phyloP scores from a whole-genome alignment of 1,140 invertebrate species.

The Drosophila subobscura region DNA sequence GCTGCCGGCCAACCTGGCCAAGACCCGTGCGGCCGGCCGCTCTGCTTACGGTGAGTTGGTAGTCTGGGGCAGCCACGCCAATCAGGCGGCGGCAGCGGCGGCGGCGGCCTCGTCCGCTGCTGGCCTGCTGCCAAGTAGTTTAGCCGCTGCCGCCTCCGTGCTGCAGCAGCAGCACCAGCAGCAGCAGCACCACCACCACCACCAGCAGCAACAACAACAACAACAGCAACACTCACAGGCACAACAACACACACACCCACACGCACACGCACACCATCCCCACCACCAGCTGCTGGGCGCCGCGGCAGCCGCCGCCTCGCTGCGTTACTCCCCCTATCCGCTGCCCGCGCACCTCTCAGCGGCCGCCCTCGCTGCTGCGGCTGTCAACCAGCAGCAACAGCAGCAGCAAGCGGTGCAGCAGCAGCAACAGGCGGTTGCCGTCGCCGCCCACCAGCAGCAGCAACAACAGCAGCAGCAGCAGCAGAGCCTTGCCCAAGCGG shows the following conservation, averaged over 20 bases:
- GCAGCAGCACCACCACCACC: conserved; percentile 83
- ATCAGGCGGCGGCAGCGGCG: conserved; percentile 82
- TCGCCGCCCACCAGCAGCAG: conserved; percentile 69
- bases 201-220: conserved; percentile 80
- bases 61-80: conserved; percentile 88
- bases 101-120: conserved; percentile 84
- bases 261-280: conserved; percentile 53
- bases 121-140: conserved; percentile 84
- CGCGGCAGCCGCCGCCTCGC: conserved; percentile 72
- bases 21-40: conserved; percentile 95
- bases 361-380: conserved; percentile 84
- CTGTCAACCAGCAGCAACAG: conserved; percentile 63
- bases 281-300: conserved; percentile 63
- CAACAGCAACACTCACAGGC: conserved; percentile 75
- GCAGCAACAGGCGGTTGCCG: conserved; percentile 61
- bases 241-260: conserved; percentile 84
- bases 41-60: conserved; percentile 98
- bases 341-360: conserved; percentile 84
- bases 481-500: conserved; percentile 59
- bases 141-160: conserved; percentile 69
- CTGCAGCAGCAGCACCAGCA: conserved; percentile 70
- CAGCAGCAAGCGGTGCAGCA: conserved; percentile 58
- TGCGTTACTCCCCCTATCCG: conserved; percentile 86
- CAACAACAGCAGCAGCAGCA: conserved; percentile 84
- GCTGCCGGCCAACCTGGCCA: conserved; percentile 96